Conservation (phyloP, 2,113 vertebrate genomes). For the Mustela nigripes region DNA sequence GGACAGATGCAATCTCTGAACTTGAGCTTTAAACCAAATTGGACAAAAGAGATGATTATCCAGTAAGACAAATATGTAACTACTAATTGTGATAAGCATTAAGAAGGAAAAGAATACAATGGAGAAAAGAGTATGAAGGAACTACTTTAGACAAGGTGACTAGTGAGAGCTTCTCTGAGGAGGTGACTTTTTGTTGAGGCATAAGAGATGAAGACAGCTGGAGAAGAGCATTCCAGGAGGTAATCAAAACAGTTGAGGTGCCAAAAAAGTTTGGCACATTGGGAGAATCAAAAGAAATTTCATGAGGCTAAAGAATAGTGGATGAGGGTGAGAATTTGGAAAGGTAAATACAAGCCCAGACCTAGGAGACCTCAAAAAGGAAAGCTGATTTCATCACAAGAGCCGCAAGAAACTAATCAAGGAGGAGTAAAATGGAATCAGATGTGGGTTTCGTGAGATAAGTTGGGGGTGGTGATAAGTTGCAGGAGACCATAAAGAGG, state of each 20-base stretch:
- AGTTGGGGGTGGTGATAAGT: not conserved
- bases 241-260: not conserved
- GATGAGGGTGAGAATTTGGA: not conserved
- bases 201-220: not conserved
- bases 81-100: not conserved
- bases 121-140: not conserved
- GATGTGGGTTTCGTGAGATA: not conserved
- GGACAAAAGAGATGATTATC: not conserved
- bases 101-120: not conserved
- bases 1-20: not conserved
- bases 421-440: not conserved
- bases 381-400: not conserved
- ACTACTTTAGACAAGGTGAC: not conserved
- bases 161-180: not conserved
- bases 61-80: conserved; percentile 21
- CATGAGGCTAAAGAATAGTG: not conserved
- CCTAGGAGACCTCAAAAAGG: not conserved
- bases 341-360: not conserved
- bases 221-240: not conserved
- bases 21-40: conserved; percentile 44
- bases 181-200: not conserved
- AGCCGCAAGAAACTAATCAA: not conserved
- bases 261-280: not conserved
- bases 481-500: not conserved
- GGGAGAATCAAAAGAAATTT: not conserved